phyloP scores from a whole-genome alignment of 2,113 vertebrate genomes.

The Daphoenositta chrysoptera region DNA sequence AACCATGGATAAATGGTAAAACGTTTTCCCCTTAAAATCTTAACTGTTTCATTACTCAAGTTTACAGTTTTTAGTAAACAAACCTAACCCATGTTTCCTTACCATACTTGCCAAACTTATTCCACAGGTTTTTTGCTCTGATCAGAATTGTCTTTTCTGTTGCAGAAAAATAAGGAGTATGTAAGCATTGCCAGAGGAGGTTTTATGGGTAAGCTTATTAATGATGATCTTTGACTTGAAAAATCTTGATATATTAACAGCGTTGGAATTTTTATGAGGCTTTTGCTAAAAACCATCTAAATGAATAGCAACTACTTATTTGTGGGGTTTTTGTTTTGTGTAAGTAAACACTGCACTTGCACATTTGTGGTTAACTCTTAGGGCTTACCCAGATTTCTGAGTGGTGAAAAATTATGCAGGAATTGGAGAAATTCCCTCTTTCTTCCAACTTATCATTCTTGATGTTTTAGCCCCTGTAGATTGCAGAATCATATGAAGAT shows the following conservation, averaged over 20 bases:
- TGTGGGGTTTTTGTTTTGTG: background rate
- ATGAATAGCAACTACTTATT: background rate
- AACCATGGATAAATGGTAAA: background rate
- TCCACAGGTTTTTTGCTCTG: background rate
- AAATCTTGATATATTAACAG: background rate
- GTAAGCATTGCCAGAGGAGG: slow-evolving; percentile 98
- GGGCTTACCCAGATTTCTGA: background rate
- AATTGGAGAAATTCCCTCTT: background rate
- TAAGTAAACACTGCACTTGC: background rate
- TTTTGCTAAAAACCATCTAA: background rate
- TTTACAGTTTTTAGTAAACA: background rate
- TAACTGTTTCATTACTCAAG: background rate
- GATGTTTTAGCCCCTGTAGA: background rate
- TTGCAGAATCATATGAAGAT: background rate
- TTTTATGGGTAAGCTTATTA: slow-evolving; percentile 91
- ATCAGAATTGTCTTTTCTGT: slow-evolving; percentile 40
- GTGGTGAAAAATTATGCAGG: background rate
- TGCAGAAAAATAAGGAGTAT: slow-evolving; percentile 98
- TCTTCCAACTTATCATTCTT: background rate
- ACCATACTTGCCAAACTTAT: background rate
- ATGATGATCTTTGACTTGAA: background rate
- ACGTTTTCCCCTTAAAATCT: background rate
- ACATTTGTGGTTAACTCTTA: background rate
- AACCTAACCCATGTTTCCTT: background rate
- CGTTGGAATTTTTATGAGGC: background rate